These are phyloP conservation scores for Martes martes DNA, from an alignment of 2,113 vertebrate species.

Conservation along the genomic window DNA sequence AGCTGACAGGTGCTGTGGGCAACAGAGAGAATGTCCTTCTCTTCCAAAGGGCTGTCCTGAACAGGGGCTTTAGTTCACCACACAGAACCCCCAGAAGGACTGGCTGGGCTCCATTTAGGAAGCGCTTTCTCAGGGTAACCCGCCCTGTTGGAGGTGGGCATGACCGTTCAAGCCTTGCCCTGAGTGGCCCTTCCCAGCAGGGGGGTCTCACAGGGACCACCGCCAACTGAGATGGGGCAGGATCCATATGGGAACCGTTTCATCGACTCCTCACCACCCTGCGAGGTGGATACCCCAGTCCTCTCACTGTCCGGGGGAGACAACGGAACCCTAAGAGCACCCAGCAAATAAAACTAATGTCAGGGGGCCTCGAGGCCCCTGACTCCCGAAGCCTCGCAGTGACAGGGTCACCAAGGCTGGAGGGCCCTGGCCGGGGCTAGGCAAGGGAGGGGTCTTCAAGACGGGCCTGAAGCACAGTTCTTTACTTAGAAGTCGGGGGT, in stretches of 20 bases:
- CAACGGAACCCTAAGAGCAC: background rate
- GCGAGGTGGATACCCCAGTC: fast-evolving
- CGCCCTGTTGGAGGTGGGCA: fast-evolving
- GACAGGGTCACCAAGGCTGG: background rate
- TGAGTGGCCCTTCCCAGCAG: background rate
- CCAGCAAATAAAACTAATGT: background rate
- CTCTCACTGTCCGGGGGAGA: background rate
- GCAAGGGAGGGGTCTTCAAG: background rate
- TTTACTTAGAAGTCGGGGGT: background rate
- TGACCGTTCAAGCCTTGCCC: background rate
- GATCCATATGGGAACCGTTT: fast-evolving
- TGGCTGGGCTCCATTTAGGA: background rate
- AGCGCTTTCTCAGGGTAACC: background rate
- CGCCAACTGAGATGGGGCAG: no score
- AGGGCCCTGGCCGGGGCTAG: background rate
- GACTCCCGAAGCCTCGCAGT: background rate
- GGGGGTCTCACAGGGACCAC: background rate
- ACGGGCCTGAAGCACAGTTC: background rate
- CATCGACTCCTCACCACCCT: no score
- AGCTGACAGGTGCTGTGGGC: background rate
- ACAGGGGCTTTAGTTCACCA: background rate
- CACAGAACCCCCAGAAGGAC: background rate
- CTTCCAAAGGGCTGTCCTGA: background rate
- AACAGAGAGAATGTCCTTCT: no score
- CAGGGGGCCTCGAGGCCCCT: no score